Conservation (phyloP, 1,140 invertebrate species). For the Drosophila chauvacae region DNA sequence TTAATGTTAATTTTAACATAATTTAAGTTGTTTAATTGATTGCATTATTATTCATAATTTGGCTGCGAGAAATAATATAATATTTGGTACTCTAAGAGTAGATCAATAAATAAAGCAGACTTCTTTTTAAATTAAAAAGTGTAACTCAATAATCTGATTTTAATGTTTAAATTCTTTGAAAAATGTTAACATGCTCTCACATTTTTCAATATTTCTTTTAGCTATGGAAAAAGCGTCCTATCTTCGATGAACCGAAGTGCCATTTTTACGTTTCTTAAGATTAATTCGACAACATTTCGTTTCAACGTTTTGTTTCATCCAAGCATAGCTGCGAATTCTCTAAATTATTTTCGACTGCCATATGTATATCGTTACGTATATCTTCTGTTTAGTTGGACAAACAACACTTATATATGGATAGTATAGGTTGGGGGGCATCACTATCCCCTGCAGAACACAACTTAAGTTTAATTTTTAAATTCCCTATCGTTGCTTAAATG, state of each 20-base stretch:
- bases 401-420: conserved; percentile 58
- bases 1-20: not conserved
- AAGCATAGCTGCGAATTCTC: conserved; percentile 8
- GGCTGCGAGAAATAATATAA: not conserved
- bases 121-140: no score
- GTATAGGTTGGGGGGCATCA: conserved; percentile 42
- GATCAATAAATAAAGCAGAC: not conserved
- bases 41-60: not conserved
- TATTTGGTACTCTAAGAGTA: not conserved
- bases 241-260: conserved; percentile 43
- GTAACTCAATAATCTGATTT: no score
- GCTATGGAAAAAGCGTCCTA: conserved; percentile 20
- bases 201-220: not conserved
- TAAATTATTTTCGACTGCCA: not conserved
- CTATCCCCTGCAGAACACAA: conserved; percentile 37
- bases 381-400: conserved; percentile 44
- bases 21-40: not conserved
- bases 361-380: conserved; percentile 55
- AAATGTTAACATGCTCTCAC: no score
- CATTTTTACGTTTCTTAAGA: conserved; percentile 2
- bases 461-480: conserved; percentile 49
- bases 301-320: conserved; percentile 13
- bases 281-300: conserved; percentile 24
- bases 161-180: no score
- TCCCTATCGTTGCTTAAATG: conserved; percentile 58